Evolutionary conservation across 2,797 vertebrate species (phyloP).

Genomic region (Scyliorhinus canicula): DNA sequence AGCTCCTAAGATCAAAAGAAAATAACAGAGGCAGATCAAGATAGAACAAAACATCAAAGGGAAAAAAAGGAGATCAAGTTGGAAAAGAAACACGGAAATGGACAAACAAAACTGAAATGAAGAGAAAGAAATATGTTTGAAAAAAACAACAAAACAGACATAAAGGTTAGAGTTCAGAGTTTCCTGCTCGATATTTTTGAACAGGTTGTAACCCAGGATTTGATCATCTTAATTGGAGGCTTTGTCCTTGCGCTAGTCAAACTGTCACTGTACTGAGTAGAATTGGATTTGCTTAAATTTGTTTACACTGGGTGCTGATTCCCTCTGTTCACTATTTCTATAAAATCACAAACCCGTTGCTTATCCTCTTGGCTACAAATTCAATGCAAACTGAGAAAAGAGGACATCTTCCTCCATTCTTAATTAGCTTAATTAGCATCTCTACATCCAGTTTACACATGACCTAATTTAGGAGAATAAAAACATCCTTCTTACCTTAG

Average conservation of each 20-base stretch:
- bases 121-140: not conserved
- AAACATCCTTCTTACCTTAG: not conserved
- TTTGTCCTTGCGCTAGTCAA: not conserved
- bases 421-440: not conserved
- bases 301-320: not conserved
- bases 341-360: not conserved
- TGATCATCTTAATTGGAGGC: not conserved
- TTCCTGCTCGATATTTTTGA: not conserved
- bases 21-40: not conserved
- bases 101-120: not conserved
- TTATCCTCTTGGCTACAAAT: not conserved
- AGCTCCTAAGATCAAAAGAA: not conserved
- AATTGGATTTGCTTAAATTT: not conserved
- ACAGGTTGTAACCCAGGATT: not conserved
- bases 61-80: not conserved
- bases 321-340: not conserved
- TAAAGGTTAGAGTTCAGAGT: not conserved
- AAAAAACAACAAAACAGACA: not conserved
- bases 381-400: not conserved
- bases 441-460: too few species aligned
- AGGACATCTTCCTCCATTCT: not conserved
- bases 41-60: not conserved
- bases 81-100: not conserved
- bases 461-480: not conserved
- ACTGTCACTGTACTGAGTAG: not conserved